A percentile compares a stretch with the other conserved stretches of the same genome.
Conservation (phyloP, 2,113 vertebrate species). For the Solea solea region DNA sequence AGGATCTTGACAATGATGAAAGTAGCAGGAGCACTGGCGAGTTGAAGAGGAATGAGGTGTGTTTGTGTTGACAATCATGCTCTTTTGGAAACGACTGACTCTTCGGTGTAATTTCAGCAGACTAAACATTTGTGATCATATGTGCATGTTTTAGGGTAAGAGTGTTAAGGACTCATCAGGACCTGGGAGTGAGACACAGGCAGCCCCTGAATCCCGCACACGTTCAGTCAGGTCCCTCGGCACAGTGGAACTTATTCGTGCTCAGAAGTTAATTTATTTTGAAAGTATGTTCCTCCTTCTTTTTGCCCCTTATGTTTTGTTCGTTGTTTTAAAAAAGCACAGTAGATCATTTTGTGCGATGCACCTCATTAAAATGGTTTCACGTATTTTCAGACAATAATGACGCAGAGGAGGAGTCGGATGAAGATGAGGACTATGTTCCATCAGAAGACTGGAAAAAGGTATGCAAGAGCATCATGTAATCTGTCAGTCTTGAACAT, state of each 20-base stretch:
- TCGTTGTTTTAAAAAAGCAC: background rate
- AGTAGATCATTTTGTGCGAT: background rate
- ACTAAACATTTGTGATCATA: background rate
- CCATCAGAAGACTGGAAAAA: conserved; percentile 99
- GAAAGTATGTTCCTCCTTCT: conserved; percentile 85
- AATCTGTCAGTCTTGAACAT: background rate
- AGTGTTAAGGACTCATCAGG: conserved; percentile 86
- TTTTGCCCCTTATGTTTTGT: background rate
- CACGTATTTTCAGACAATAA: conserved; percentile 81
- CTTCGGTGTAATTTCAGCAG: background rate
- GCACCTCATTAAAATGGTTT: background rate
- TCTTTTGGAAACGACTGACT: background rate
- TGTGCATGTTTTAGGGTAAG: conserved; percentile 80
- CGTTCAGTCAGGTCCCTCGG: conserved; percentile 86
- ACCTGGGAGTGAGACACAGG: conserved; percentile 86
- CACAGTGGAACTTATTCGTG: conserved; percentile 88
- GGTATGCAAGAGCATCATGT: conserved; percentile 71
- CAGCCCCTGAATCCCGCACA: conserved; percentile 85
- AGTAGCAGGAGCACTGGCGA: conserved; percentile 92
- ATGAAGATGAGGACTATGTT: conserved; percentile 99
- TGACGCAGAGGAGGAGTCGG: conserved; percentile 94
- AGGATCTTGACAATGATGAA: conserved; percentile 89
- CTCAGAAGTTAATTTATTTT: conserved; percentile 92
- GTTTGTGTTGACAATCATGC: background rate
- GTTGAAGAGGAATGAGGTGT: conserved; percentile 76